Evolutionary conservation across 2,888 invertebrate genomes (phyloP).

Genomic region (Timema cristinae): DNA sequence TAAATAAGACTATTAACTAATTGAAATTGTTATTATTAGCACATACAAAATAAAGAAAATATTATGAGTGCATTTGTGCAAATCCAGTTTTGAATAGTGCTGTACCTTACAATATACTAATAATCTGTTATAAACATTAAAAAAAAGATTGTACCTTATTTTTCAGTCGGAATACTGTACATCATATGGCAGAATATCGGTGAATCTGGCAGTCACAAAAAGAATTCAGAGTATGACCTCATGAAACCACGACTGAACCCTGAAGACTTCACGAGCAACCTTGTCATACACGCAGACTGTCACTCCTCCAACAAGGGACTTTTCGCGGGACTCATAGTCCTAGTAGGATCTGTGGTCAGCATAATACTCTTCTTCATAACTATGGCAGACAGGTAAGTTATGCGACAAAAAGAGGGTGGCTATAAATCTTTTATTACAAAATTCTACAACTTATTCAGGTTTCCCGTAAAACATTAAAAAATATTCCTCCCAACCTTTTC

Average conservation of each 20-base stretch:
- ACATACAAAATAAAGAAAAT: too few relatives aligned
- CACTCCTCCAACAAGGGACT: constrained; percentile 72
- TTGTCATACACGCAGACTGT: constrained; percentile 67
- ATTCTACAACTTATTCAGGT: too few relatives aligned
- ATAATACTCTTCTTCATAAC: constrained; percentile 59
- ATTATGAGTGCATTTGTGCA: too few relatives aligned
- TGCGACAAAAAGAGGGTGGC: not conserved
- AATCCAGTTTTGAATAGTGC: too few relatives aligned
- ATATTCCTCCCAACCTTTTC: not conserved
- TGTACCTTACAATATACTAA: too few relatives aligned
- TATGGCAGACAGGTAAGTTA: constrained; percentile 49
- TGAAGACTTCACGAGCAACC: constrained; percentile 44
- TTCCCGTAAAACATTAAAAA: not conserved
- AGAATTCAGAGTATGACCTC: constrained; percentile 30
- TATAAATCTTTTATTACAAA: not conserved
- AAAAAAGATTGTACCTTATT: not conserved
- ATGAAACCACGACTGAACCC: not conserved
- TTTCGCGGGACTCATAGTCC: constrained; percentile 62
- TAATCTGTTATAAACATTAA: too few relatives aligned
- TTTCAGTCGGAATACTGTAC: constrained; percentile 64
- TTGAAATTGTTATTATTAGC: too few relatives aligned
- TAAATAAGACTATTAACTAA: too few relatives aligned
- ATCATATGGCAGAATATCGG: constrained; percentile 74
- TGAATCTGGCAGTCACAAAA: constrained; percentile 46
- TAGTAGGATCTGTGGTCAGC: constrained; percentile 55